Evolutionary conservation across 2,888 invertebrate genomes (phyloP).

Genomic region (Leucoma salicis): DNA sequence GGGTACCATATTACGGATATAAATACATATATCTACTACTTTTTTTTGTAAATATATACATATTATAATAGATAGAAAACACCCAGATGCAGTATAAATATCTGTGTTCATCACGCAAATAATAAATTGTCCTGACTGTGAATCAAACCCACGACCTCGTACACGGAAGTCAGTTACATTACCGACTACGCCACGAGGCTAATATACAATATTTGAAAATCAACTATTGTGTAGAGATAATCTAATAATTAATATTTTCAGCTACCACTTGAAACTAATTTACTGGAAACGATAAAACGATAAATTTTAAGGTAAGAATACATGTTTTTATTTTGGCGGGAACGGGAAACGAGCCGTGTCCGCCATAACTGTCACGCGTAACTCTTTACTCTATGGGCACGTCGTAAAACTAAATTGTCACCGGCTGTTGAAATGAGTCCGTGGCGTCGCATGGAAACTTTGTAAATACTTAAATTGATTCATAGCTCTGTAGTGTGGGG

Average conservation of each 20-base stretch:
- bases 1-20: too few species aligned
- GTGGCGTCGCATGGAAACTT: slow-evolving; percentile 49
- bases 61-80: too few species aligned
- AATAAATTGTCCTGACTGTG: too few species aligned
- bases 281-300: slow-evolving; percentile 41
- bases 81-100: too few species aligned
- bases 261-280: slow-evolving; percentile 37
- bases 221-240: too few species aligned
- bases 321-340: slow-evolving; percentile 55
- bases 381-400: slow-evolving; percentile 74
- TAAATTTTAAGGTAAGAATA: slow-evolving; percentile 30
- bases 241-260: slow-evolving; percentile 3
- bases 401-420: slow-evolving; percentile 80
- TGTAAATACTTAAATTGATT: slow-evolving; percentile 65
- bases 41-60: too few species aligned
- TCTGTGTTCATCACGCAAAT: too few species aligned
- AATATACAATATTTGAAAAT: too few species aligned
- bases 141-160: too few species aligned
- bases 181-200: too few species aligned
- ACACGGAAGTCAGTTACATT: too few species aligned
- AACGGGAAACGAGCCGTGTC: slow-evolving; percentile 67
- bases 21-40: too few species aligned
- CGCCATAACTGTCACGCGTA: slow-evolving; percentile 78
- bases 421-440: slow-evolving; percentile 70
- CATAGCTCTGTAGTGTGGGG: slow-evolving; percentile 55